Conservation (phyloP, 1,140 invertebrate species). For the Lepidostoma basale region DNA sequence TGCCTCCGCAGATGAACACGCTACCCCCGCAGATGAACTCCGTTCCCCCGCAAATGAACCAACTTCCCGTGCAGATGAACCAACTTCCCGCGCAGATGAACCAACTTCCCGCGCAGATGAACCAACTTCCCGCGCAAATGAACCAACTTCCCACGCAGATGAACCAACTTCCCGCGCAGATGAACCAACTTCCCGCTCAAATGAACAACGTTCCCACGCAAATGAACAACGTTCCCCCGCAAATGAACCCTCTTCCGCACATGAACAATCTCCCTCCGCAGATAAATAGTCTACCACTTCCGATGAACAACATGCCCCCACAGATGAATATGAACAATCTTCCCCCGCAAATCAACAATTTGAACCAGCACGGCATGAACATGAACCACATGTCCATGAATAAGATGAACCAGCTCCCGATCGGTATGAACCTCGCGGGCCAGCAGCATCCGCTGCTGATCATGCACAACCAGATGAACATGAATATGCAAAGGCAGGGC, state of each 20-base stretch:
- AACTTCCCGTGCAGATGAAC: too few relatives aligned
- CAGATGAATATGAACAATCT: not conserved
- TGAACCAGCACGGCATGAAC: not conserved
- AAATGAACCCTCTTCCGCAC: not conserved
- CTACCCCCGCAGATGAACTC: not conserved
- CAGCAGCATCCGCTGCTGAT: slow-evolving; percentile 33
- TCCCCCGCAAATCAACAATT: not conserved
- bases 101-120: too few relatives aligned
- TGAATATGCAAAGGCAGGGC: not conserved
- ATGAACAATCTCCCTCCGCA: not conserved
- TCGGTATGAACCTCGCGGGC: slow-evolving; percentile 19
- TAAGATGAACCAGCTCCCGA: not conserved
- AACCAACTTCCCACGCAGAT: too few relatives aligned
- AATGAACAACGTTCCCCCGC: too few relatives aligned
- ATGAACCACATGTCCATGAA: not conserved
- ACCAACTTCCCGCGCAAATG: too few relatives aligned
- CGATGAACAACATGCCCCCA: not conserved
- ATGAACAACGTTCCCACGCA: too few relatives aligned
- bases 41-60: not conserved
- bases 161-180: too few relatives aligned
- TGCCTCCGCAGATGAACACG: not conserved
- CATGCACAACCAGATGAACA: slow-evolving; percentile 46
- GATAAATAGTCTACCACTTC: not conserved
- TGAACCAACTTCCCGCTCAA: too few relatives aligned
- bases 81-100: too few relatives aligned